These are phyloP conservation scores for Hepsetus odoe DNA, from an alignment of 2,113 vertebrate genomes.

Conservation along the genomic window DNA sequence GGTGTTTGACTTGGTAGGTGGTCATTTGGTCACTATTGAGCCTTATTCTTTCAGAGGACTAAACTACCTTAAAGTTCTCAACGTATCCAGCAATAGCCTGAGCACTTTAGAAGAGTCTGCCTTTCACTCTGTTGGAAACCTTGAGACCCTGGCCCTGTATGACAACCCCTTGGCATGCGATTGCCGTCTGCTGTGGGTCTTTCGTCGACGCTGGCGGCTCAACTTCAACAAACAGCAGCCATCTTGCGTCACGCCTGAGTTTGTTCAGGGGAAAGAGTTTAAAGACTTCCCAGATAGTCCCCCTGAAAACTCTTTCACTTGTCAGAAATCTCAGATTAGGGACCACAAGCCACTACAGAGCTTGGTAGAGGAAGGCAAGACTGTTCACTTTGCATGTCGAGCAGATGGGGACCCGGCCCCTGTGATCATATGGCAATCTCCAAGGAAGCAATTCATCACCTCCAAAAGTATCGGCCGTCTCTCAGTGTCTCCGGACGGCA, in stretches of 20 bases:
- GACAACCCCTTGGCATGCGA: slow-evolving; percentile 95
- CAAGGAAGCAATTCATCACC: slow-evolving; percentile 93
- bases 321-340: slow-evolving; percentile 88
- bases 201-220: slow-evolving; percentile 93
- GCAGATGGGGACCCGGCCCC: slow-evolving; percentile 92
- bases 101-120: slow-evolving; percentile 92
- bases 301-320: slow-evolving; percentile 89
- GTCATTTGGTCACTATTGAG: slow-evolving; percentile 86
- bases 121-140: slow-evolving; percentile 96
- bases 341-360: slow-evolving; percentile 92
- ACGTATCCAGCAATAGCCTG: slow-evolving; percentile 91
- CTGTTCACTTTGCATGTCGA: slow-evolving; percentile 88
- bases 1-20: slow-evolving; percentile 93
- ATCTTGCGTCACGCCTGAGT: slow-evolving; percentile 85
- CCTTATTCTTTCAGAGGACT: slow-evolving; percentile 94
- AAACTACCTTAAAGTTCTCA: slow-evolving; percentile 92
- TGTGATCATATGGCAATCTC: slow-evolving; percentile 91
- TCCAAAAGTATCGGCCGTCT: slow-evolving; percentile 91
- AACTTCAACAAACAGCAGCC: slow-evolving; percentile 97
- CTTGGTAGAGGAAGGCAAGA: slow-evolving; percentile 94
- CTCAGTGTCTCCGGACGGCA: slow-evolving; percentile 90
- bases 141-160: slow-evolving; percentile 94
- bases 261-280: slow-evolving; percentile 93
- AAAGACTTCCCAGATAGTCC: slow-evolving; percentile 95
- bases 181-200: slow-evolving; percentile 96